These are phyloP conservation scores for Bombus affinis DNA, from an alignment of 1,140 invertebrate genomes.

Conservation along the genomic window DNA sequence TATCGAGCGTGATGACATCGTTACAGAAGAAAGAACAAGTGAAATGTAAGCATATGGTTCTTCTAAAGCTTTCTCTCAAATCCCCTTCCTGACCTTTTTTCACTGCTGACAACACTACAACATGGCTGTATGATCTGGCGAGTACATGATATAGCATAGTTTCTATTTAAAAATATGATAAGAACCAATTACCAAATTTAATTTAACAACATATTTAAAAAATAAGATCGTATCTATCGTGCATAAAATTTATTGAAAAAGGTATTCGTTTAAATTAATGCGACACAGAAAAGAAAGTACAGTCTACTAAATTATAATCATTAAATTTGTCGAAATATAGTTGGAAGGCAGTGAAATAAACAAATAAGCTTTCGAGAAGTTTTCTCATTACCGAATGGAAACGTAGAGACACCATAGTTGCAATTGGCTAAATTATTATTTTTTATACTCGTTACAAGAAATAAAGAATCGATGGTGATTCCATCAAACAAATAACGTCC, in stretches of 20 bases:
- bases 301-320: neutral
- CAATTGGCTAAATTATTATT: slow-evolving; percentile 4
- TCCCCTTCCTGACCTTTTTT: no score
- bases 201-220: neutral
- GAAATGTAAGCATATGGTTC: neutral
- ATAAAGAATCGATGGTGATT: neutral
- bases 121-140: no score
- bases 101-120: no score
- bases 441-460: neutral
- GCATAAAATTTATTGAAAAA: neutral
- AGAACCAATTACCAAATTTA: neutral
- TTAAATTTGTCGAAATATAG: neutral
- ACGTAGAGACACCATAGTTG: neutral
- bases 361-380: neutral
- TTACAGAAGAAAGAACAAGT: neutral
- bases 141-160: no score
- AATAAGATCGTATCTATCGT: neutral
- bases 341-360: neutral
- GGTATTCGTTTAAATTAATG: neutral
- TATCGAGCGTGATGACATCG: neutral
- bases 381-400: neutral
- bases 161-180: no score
- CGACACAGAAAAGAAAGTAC: neutral
- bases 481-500: neutral
- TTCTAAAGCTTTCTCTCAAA: neutral